These are phyloP conservation scores for Lonchura striata DNA, from an alignment of 2,113 vertebrate genomes.

Conservation along the genomic window DNA sequence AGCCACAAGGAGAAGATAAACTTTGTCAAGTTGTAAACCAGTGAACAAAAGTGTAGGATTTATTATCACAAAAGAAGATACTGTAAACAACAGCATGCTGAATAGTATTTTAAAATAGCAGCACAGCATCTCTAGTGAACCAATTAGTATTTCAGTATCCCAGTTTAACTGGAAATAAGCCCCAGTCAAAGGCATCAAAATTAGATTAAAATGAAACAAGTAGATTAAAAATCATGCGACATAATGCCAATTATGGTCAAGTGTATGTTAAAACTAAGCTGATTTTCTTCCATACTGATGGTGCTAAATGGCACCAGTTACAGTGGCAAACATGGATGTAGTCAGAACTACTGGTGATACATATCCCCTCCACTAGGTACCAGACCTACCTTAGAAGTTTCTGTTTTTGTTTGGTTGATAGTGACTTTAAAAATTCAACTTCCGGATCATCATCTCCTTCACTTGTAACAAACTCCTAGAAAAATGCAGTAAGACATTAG, in stretches of 20 bases:
- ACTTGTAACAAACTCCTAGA: constrained; percentile 89
- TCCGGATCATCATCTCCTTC: constrained; percentile 96
- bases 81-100: background rate
- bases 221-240: background rate
- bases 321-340: background rate
- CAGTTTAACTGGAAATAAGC: background rate
- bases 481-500: background rate
- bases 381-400: constrained; percentile 89
- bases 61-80: background rate
- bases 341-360: background rate
- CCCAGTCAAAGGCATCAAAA: background rate
- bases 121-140: background rate
- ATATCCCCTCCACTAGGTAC: background rate
- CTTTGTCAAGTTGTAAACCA: background rate
- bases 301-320: background rate
- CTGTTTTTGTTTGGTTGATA: constrained; percentile 94
- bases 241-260: background rate
- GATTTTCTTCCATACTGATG: background rate
- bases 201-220: background rate
- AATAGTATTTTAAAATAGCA: background rate
- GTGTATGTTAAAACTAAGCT: background rate
- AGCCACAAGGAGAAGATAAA: background rate
- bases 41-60: background rate
- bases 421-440: constrained; percentile 95
- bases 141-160: background rate